A percentile compares a stretch with the other conserved stretches of the same genome.
Evolutionary conservation across 1,140 invertebrate genomes (phyloP).

Genomic region (Tetramorium simillimum): DNA sequence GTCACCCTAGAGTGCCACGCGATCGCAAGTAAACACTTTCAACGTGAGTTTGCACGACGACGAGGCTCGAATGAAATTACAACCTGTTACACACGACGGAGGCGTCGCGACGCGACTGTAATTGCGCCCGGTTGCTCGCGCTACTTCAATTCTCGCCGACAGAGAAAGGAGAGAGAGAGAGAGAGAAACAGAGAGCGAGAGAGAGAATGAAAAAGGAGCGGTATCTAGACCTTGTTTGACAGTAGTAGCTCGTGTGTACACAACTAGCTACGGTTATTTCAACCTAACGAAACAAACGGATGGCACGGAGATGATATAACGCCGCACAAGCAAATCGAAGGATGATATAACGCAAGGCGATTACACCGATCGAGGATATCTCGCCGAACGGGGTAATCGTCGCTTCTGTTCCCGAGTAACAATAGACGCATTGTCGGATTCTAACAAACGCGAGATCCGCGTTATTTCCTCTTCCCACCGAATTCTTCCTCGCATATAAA

Average conservation of each 20-base stretch:
- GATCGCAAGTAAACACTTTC: conserved; percentile 44
- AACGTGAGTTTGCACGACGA: conserved; percentile 6
- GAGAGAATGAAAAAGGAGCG: background rate
- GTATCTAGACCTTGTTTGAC: background rate
- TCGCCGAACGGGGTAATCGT: background rate
- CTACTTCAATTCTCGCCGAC: background rate
- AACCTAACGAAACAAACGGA: conserved; percentile 25
- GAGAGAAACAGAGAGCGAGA: background rate
- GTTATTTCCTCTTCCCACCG: background rate
- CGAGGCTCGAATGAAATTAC: conserved; percentile 37
- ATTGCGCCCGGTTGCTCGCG: background rate
- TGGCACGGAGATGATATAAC: conserved; percentile 18
- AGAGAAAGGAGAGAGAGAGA: background rate
- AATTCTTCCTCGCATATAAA: background rate
- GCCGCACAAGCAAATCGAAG: conserved; percentile 1
- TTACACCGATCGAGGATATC: conserved; percentile 11
- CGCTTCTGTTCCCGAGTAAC: background rate
- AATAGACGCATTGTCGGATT: background rate
- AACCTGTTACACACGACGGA: conserved; percentile 27
- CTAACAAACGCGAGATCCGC: background rate
- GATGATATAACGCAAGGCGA: conserved; percentile 11
- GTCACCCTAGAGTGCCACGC: background rate
- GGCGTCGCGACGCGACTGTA: conserved; percentile 36
- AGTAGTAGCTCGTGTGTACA: background rate
- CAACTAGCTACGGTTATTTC: conserved; percentile 11